Conservation (phyloP, 2,797 vertebrate genomes). For the Calcarius lapponicus region DNA sequence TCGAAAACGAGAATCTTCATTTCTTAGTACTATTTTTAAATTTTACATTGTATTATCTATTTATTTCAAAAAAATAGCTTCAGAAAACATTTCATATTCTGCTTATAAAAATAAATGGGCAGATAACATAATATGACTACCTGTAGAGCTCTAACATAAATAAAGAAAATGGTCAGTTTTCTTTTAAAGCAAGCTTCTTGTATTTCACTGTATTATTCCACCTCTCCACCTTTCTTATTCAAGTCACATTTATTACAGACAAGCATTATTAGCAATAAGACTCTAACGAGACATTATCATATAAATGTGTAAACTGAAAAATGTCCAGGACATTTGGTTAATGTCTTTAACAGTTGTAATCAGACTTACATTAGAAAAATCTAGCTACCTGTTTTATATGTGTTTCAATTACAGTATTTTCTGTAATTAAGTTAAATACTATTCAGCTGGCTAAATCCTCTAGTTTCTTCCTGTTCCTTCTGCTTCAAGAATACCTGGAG, state of each 20-base stretch:
- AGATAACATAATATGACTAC: background rate
- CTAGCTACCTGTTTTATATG: background rate
- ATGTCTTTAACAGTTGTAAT: background rate
- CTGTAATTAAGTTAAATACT: slow-evolving; percentile 19
- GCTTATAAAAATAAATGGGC: slow-evolving; percentile 26
- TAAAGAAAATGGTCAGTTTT: slow-evolving; percentile 2
- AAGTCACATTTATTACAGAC: background rate
- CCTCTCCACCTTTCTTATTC: background rate
- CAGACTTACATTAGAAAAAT: background rate
- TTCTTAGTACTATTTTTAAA: background rate
- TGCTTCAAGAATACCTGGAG: background rate
- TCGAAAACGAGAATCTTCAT: background rate
- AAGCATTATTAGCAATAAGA: background rate
- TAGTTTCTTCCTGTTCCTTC: slow-evolving; percentile 6
- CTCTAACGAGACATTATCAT: background rate
- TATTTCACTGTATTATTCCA: background rate
- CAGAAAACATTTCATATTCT: background rate
- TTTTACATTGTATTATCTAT: background rate
- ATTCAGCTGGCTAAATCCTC: slow-evolving; percentile 9
- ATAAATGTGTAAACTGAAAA: background rate
- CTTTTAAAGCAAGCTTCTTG: slow-evolving; percentile 18
- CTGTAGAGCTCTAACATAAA: background rate
- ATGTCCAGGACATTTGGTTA: background rate
- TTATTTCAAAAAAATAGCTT: background rate
- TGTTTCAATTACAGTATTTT: background rate